These are phyloP conservation scores for Agrochola lota DNA, from an alignment of 2,888 invertebrate species.

Conservation along the genomic window DNA sequence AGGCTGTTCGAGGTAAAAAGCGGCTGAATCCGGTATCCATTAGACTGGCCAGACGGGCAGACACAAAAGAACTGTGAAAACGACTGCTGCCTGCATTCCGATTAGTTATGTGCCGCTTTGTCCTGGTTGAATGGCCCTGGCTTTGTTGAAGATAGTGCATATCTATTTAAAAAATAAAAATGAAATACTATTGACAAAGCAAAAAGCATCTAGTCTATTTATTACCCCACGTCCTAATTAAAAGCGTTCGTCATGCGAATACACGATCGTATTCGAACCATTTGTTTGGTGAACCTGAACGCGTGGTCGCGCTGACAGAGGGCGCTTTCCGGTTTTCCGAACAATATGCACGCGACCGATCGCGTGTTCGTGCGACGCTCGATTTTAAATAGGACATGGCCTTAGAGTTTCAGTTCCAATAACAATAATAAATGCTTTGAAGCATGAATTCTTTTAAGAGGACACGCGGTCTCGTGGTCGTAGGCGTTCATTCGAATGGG, in stretches of 20 bases:
- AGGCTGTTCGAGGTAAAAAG: constrained; percentile 63
- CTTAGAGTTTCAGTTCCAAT: neutral
- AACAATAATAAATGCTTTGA: neutral
- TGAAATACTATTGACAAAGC: neutral
- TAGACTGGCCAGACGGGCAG: constrained; percentile 74
- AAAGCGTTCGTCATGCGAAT: no score
- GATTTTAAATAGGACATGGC: no score
- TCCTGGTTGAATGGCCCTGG: constrained; percentile 16
- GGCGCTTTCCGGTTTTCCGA: no score
- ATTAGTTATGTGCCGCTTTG: constrained; percentile 64
- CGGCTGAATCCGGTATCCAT: constrained; percentile 67
- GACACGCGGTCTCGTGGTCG: neutral
- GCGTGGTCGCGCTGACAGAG: no score
- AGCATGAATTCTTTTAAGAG: neutral
- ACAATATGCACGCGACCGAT: no score
- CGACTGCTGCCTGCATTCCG: constrained; percentile 67
- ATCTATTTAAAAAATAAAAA: neutral
- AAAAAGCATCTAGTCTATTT: neutral
- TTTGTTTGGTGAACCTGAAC: no score
- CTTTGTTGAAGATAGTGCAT: constrained; percentile 13
- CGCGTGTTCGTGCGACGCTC: no score
- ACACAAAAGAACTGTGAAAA: constrained; percentile 79
- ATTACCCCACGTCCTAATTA: no score
- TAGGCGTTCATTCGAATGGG: no score
- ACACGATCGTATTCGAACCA: no score